Base-by-base conservation (phyloP, 2,888 invertebrate genomes). In the Mactromeris polynyma region DNA sequence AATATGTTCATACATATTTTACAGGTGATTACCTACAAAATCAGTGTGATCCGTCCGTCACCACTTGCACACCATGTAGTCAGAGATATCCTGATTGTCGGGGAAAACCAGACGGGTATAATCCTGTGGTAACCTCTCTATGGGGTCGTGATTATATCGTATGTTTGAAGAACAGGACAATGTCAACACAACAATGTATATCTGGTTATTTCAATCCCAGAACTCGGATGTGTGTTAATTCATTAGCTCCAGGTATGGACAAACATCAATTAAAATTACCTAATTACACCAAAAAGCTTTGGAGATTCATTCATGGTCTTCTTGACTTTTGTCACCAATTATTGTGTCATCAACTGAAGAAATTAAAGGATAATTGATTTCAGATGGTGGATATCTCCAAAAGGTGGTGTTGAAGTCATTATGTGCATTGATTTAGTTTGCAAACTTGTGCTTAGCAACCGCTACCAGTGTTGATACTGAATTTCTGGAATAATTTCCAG, bases 11-110 rank as follows among this genome's bases (percentile, higher is more conserved):
- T 1, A 46, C 17, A 46, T 14, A 46, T 46, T 33, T 40, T 42
- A 14, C 86, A 94, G 94, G 94, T 90, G 93, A 94, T 21, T 94
- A 93, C 83, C 51, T 83, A 21, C 87, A 90, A 82, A 94, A 94
- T 82, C 77, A 84, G 40, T 94, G 94, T 58, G 69, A 81, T 46
- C 64, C 88, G 0, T 81, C 58, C 6, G 89, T 91, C 51, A 38
- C 51, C 14, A 54, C 69, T 4, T 94, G 94, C 87, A 85, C 78
- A 36, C 91, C 91, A 14, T 94, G 94, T 81, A 78, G 85, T n/a
- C 79, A 91, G 42, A 81, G 93, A 58, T 86, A 89, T 26, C 93
- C 93, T 9, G 90, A 88, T 40, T 94, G 94, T 90, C 80, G 85
- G 14, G 93, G 93, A 6, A 79, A 85, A 42, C 77, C 79, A 17